Conservation (phyloP, 2,797 vertebrate genomes). For the Malurus splendens region DNA sequence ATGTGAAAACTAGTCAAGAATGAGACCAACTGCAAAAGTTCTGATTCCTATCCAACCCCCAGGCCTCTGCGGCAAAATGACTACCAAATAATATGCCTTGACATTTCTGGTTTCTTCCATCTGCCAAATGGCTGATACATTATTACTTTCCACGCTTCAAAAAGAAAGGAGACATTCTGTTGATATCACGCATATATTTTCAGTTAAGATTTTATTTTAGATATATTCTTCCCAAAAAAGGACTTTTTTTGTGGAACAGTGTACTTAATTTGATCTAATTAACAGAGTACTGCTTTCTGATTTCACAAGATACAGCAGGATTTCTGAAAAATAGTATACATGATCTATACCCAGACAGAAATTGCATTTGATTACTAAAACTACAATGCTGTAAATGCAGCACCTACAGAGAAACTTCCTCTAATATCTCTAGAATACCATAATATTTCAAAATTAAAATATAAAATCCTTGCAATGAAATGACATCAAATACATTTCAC, state of each 20-base stretch:
- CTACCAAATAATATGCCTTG: neutral
- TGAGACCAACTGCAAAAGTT: neutral
- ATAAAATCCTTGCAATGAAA: constrained; percentile 56
- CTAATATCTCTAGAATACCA: constrained; percentile 6
- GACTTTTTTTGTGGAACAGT: neutral
- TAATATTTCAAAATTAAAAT: constrained; percentile 39
- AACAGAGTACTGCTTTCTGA: neutral
- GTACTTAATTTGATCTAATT: neutral
- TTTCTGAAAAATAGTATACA: neutral
- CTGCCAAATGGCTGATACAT: neutral
- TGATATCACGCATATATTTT: neutral
- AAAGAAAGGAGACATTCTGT: neutral
- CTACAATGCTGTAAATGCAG: neutral
- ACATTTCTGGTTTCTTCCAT: neutral
- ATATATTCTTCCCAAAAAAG: neutral
- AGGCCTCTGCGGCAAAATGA: neutral
- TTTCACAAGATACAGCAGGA: neutral
- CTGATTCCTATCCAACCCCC: neutral
- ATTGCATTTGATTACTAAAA: neutral
- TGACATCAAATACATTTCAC: constrained; percentile 48
- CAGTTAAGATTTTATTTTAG: neutral
- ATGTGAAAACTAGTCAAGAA: neutral
- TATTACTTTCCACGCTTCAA: neutral
- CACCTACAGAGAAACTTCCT: neutral
- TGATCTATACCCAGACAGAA: neutral